Percentiles rank a stretch among this genome's conserved stretches.
phyloP scores from a whole-genome alignment of 2,797 vertebrate species.

The Calcarius lapponicus region DNA sequence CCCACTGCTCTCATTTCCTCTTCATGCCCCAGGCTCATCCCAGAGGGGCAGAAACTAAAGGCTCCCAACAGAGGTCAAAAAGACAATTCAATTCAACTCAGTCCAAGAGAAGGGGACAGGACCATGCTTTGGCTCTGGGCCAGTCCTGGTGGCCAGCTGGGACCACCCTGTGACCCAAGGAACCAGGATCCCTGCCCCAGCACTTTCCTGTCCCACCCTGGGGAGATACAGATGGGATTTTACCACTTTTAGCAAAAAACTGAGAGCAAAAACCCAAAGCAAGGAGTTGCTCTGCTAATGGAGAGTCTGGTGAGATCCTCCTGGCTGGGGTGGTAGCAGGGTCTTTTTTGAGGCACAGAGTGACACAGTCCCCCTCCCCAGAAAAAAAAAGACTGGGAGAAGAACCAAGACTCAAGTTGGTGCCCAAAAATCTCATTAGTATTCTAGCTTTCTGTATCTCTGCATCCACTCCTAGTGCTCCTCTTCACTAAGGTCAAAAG shows the following conservation, averaged over 20 bases:
- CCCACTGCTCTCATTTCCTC: neutral
- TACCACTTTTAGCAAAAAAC: neutral
- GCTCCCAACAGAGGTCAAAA: neutral
- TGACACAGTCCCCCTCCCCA: neutral
- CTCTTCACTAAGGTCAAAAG: neutral
- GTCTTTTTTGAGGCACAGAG: neutral
- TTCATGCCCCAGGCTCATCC: neutral
- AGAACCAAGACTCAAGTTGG: neutral
- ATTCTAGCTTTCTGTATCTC: neutral
- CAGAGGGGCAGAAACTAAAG: neutral
- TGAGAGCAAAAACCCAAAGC: neutral
- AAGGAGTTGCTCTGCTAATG: neutral
- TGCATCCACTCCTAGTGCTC: neutral
- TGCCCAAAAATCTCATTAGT: neutral
- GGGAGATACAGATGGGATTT: neutral
- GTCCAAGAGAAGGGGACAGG: neutral
- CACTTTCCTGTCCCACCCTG: fast-evolving
- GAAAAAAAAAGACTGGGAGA: neutral
- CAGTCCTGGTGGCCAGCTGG: neutral
- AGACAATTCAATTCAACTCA: neutral
- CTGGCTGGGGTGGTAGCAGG: neutral
- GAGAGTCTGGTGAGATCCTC: neutral
- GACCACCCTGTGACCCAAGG: neutral
- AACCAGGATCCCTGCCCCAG: neutral
- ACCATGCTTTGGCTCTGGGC: neutral